Conservation (phyloP, 2,888 invertebrate species). For the Acheta domesticus region DNA sequence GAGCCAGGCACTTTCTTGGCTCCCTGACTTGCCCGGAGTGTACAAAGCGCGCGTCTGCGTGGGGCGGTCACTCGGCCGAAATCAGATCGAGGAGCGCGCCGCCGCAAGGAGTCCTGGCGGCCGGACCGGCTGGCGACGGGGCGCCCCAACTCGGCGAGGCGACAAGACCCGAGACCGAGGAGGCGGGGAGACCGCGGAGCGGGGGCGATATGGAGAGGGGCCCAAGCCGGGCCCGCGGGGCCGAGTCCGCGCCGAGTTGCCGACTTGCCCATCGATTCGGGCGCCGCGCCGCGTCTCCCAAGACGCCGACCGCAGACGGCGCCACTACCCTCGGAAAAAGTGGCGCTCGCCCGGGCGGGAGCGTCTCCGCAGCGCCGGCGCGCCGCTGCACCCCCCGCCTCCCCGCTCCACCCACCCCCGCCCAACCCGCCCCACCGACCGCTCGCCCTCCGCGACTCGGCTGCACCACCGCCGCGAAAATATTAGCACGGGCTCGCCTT, state of each 20-base stretch:
- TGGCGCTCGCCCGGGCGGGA: background rate
- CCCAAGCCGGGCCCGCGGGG: background rate
- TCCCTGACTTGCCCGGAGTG: too few relatives aligned
- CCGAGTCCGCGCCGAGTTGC: background rate
- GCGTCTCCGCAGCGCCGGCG: too few relatives aligned
- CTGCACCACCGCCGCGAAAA: background rate
- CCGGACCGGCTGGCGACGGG: too few relatives aligned
- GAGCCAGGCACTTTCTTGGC: too few relatives aligned
- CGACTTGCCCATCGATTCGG: background rate
- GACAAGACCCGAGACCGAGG: background rate
- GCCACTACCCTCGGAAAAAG: background rate
- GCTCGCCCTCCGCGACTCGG: background rate
- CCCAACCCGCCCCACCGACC: background rate
- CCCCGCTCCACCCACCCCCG: too few relatives aligned
- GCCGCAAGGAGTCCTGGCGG: too few relatives aligned
- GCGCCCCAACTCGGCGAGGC: too few relatives aligned
- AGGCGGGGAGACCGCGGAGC: background rate
- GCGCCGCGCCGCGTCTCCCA: background rate
- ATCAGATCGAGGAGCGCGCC: too few relatives aligned
- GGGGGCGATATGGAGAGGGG: background rate
- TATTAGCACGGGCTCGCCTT: slow-evolving; percentile 18
- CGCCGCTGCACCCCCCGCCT: too few relatives aligned
- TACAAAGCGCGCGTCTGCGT: too few relatives aligned
- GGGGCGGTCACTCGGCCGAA: too few relatives aligned
- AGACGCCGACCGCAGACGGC: background rate